These are phyloP conservation scores for Bubo bubo DNA, from an alignment of 2,113 vertebrate species.

Conservation along the genomic window DNA sequence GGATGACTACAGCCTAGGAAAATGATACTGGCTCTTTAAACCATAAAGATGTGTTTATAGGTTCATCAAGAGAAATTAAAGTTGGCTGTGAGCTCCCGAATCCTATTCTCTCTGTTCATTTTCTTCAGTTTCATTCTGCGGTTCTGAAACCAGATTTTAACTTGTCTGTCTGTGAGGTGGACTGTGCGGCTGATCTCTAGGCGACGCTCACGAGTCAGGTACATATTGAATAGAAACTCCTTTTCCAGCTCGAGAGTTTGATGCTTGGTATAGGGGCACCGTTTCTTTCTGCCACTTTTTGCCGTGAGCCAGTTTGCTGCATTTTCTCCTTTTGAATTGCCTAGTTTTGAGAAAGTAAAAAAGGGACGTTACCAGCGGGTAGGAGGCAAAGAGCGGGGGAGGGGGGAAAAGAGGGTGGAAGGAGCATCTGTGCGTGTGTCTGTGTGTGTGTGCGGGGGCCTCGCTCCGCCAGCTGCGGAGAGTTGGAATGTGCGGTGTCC, in stretches of 20 bases:
- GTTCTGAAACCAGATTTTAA: slow-evolving; percentile 99
- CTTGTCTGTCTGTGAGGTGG: slow-evolving; percentile 99
- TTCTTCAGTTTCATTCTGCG: slow-evolving; percentile 99
- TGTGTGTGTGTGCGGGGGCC: too few species aligned
- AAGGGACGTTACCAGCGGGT: slow-evolving; percentile 52
- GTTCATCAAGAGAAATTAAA: slow-evolving; percentile 97
- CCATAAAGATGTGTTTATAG: slow-evolving; percentile 56
- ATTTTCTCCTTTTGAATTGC: slow-evolving; percentile 87
- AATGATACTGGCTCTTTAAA: slow-evolving; percentile 72
- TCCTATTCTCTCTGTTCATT: slow-evolving; percentile 98
- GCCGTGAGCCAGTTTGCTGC: slow-evolving; percentile 96
- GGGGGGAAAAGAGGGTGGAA: not conserved
- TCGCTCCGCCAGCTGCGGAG: not conserved
- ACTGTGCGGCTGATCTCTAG: slow-evolving; percentile 99
- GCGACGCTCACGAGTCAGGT: slow-evolving; percentile 98
- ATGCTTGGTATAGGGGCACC: slow-evolving; percentile 98
- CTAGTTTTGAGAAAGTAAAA: slow-evolving; percentile 76
- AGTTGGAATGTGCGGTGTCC: not conserved
- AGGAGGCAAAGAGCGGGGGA: not conserved
- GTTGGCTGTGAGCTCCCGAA: slow-evolving; percentile 96
- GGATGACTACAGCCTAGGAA: slow-evolving; percentile 69
- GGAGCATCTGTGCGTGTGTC: not conserved
- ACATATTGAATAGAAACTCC: slow-evolving; percentile 99
- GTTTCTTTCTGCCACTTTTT: slow-evolving; percentile 97
- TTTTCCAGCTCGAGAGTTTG: slow-evolving; percentile 99